phyloP scores from a whole-genome alignment of 2,888 invertebrate species.

The Pandemis corylana region DNA sequence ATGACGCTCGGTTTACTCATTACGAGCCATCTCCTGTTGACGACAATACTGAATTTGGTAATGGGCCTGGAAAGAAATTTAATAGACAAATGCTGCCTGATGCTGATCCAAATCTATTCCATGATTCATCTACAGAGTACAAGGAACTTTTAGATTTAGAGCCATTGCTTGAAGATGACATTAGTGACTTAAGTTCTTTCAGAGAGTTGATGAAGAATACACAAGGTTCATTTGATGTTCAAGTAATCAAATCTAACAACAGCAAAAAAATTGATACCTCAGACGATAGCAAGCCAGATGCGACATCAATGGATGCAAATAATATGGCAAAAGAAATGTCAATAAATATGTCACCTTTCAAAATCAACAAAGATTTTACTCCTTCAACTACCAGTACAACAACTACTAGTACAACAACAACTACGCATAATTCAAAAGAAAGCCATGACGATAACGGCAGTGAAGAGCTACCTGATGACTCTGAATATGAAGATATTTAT shows the following conservation, averaged over 20 bases:
- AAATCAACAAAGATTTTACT: conserved; percentile 47
- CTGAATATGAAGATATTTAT: conserved; percentile 70
- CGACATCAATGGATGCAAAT: conserved; percentile 73
- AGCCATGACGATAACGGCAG: conserved; percentile 55
- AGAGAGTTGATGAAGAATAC: conserved; percentile 80
- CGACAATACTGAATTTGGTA: conserved; percentile 55
- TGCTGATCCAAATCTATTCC: conserved; percentile 28
- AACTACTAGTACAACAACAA: conserved; percentile 44
- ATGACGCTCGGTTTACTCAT: conserved; percentile 61
- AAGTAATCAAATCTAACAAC: conserved; percentile 81
- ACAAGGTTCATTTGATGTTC: conserved; percentile 79
- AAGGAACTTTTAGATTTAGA: conserved; percentile 83
- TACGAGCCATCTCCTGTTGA: conserved; percentile 57
- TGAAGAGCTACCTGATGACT: conserved; percentile 65
- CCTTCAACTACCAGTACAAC: conserved; percentile 50
- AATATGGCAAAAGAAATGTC: conserved; percentile 63
- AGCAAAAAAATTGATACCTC: conserved; percentile 54
- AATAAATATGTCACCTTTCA: conserved; percentile 25
- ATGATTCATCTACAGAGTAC: conserved; percentile 70
- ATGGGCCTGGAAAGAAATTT: conserved; percentile 56
- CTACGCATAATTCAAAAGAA: conserved; percentile 44
- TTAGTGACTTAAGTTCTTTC: conserved; percentile 79
- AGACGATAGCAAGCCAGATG: conserved; percentile 76
- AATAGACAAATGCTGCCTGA: conserved; percentile 56
- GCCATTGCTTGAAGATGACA: conserved; percentile 85